phyloP scores from a whole-genome alignment of 1,140 invertebrate genomes.

The Cotesia chilonis region DNA sequence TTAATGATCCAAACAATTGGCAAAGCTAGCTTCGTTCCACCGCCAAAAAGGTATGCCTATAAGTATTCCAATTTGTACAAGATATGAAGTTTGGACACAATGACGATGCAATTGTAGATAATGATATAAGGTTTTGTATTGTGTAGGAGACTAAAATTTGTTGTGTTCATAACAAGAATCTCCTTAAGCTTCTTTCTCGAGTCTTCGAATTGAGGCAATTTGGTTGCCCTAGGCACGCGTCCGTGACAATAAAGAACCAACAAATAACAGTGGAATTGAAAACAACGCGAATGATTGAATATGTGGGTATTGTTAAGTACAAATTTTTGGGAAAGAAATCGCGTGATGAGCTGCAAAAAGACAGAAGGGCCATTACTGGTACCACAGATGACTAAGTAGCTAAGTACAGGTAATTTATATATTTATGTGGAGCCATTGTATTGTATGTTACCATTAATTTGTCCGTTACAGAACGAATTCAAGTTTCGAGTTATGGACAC shows the following conservation, averaged over 20 bases:
- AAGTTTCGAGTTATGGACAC: neutral
- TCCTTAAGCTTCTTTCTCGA: neutral
- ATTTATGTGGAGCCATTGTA: neutral
- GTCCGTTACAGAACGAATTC: neutral
- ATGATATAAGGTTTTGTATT: too few relatives aligned
- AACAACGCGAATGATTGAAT: neutral
- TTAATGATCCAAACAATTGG: too few relatives aligned
- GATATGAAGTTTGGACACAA: too few relatives aligned
- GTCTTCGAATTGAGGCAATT: neutral
- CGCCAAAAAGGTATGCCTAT: too few relatives aligned
- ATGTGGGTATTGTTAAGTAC: neutral
- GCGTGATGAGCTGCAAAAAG: conserved; percentile 1
- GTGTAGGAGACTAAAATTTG: neutral
- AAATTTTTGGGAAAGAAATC: neutral
- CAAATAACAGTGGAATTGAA: too few relatives aligned
- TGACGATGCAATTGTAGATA: too few relatives aligned
- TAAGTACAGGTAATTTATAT: conserved; percentile 8
- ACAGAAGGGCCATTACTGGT: neutral
- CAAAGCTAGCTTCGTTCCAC: too few relatives aligned
- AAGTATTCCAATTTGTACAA: too few relatives aligned
- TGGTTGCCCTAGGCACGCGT: conserved; percentile 23
- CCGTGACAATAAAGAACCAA: neutral
- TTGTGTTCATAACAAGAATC: neutral
- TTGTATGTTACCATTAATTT: conserved; percentile 5
- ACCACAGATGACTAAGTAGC: conserved; percentile 14